Evolutionary conservation across 2,797 vertebrate species (phyloP), one percentile per base, ranked within the genome.

Genomic region (Capromys pilorides): DNA sequence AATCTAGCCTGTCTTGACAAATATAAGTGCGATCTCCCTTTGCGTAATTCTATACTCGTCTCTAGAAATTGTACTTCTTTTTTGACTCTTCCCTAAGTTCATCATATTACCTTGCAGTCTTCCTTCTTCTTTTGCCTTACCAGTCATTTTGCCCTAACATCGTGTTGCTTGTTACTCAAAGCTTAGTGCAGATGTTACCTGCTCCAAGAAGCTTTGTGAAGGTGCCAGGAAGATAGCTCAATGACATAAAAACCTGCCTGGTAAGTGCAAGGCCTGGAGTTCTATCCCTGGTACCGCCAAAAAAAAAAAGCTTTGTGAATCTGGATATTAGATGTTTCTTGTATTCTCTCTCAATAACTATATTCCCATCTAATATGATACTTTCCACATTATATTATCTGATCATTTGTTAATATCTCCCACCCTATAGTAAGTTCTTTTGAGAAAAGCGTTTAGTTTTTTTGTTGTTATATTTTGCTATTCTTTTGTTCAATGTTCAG

Each of bases 401-500:
- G 39, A 78, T 73, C 71, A 67, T 94, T 92, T 77, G 19, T 49
- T 83, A 49, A 86, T 86, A 59, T 36, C 54, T 41, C 24, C 13
- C 36, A 90, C 75, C 82, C 86, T 89, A 41, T 54, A 82, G 69
- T 77, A 94, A 66, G 45, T 22, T 83, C 62, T 92, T 83, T 79
- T 64, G 26, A 94, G 49, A 45, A 49, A 92, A 4, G 18, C 33
- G 28, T 28, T 66, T n/a, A 71, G 26, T 49, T 67, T 61, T 78
- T 89, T 39, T 71, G 67, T 71, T 57, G 1, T 64, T 69, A 9
- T 93, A n/a, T 39, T 73, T 39, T 79, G 45, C 36, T 91, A 31
- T 91, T 93, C 77, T 88, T 91, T 62, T 93, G 31, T 88, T 81
- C 85, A 89, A 80, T 93, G 31, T 88, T 81, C 85, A 89, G 77